A percentile compares a stretch with the other conserved stretches of the same genome.
These are phyloP conservation scores for Geophilus truncorum DNA, from an alignment of 2,888 invertebrate genomes.

Conservation along the genomic window DNA sequence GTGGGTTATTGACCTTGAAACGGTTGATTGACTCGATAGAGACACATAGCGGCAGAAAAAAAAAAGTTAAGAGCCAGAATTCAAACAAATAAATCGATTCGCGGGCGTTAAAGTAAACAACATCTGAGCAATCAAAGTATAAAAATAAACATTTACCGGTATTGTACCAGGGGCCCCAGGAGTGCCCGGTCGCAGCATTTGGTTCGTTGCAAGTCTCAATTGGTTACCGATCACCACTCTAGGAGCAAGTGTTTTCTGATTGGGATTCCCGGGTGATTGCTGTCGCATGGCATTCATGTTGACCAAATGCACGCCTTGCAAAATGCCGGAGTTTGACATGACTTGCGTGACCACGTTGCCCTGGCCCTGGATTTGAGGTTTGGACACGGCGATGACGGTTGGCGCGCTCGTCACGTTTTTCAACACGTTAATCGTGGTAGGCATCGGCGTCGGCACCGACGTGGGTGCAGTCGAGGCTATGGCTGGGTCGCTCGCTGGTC, in stretches of 20 bases:
- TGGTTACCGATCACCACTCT: constrained; percentile 64
- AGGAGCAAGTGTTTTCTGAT: constrained; percentile 50
- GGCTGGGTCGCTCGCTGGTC: not conserved
- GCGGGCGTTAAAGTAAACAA: not conserved
- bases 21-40: not conserved
- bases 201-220: constrained; percentile 50
- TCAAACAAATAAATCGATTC: not conserved
- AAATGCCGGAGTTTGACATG: constrained; percentile 37
- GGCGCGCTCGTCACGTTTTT: constrained; percentile 14
- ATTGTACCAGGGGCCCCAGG: constrained; percentile 62
- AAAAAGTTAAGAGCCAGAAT: not conserved
- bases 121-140: not conserved
- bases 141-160: constrained; percentile 25
- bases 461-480: not conserved
- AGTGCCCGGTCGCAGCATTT: constrained; percentile 73
- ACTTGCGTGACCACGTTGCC: constrained; percentile 39
- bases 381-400: constrained; percentile 28
- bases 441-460: not conserved
- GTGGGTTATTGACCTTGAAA: constrained; percentile 2
- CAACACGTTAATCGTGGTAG: constrained; percentile 19
- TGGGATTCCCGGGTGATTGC: constrained; percentile 43
- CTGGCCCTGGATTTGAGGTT: constrained; percentile 20
- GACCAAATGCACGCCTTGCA: constrained; percentile 62
- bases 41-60: not conserved
- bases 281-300: constrained; percentile 67